Conservation (phyloP, 2,797 vertebrate genomes). For the Tragopan temminckii region DNA sequence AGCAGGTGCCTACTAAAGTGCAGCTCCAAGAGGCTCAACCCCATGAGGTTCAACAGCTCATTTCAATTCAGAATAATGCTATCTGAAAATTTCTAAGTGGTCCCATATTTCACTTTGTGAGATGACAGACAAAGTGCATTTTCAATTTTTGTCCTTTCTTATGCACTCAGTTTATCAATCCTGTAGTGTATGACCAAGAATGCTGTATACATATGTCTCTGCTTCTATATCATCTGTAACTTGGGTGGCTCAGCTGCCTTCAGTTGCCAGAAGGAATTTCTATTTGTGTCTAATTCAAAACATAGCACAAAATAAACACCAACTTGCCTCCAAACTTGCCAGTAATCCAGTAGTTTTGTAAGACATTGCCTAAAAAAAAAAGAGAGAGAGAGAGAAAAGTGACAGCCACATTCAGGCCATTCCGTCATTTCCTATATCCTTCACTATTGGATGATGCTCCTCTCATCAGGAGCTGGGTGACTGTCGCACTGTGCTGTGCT, state of each 20-base stretch:
- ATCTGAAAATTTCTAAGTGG: neutral
- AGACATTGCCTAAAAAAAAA: too few species aligned
- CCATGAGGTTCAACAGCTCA: neutral
- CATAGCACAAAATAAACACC: neutral
- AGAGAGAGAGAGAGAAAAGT: neutral
- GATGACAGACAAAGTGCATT: neutral
- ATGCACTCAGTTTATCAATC: neutral
- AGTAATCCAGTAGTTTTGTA: neutral
- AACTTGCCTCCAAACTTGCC: neutral
- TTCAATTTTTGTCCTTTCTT: neutral
- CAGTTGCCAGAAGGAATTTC: neutral
- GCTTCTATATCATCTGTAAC: neutral
- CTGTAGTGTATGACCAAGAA: neutral
- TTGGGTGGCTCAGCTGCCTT: neutral
- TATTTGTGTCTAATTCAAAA: neutral
- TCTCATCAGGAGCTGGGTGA: neutral
- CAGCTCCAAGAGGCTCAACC: neutral
- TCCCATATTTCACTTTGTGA: neutral
- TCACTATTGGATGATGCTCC: accelerated
- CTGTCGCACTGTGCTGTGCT: neutral
- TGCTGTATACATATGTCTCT: neutral
- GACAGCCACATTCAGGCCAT: neutral
- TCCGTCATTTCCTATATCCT: neutral
- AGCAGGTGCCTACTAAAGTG: neutral
- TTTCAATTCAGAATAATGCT: neutral